A percentile compares a stretch with the other conserved stretches of the same genome.
Conservation (phyloP, 2,113 vertebrate species). For the Phylloscopus whistleri region DNA sequence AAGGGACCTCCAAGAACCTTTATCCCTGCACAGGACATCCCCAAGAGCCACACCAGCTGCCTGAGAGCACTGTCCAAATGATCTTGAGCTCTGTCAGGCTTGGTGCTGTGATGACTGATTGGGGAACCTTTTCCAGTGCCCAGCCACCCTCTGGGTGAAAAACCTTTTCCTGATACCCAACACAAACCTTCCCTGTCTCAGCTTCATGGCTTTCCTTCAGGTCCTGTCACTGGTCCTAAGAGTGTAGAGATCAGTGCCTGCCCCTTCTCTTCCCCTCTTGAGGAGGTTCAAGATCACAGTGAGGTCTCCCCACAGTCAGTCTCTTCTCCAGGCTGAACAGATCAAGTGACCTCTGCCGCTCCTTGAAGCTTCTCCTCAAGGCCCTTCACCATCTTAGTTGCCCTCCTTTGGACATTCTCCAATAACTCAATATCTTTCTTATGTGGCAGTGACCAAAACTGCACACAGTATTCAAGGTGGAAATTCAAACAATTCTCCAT, state of each 20-base stretch:
- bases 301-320: not conserved
- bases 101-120: not conserved
- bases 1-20: not conserved
- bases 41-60: not conserved
- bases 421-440: not conserved
- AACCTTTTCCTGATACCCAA: not conserved
- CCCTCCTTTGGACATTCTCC: not conserved
- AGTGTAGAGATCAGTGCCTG: not conserved
- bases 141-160: not conserved
- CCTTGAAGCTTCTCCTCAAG: accelerated
- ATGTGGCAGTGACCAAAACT: not conserved
- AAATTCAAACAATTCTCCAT: not conserved
- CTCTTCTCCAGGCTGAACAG: not conserved
- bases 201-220: not conserved
- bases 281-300: not conserved
- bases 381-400: not conserved
- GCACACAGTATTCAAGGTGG: not conserved
- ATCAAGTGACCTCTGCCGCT: accelerated
- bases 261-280: not conserved
- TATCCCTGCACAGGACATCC: not conserved
- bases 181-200: not conserved
- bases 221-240: not conserved
- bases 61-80: not conserved
- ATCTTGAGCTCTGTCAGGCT: not conserved
- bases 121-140: not conserved